phyloP scores from a whole-genome alignment of 23 tunicate species.

The Clavelina lepadiformis region DNA sequence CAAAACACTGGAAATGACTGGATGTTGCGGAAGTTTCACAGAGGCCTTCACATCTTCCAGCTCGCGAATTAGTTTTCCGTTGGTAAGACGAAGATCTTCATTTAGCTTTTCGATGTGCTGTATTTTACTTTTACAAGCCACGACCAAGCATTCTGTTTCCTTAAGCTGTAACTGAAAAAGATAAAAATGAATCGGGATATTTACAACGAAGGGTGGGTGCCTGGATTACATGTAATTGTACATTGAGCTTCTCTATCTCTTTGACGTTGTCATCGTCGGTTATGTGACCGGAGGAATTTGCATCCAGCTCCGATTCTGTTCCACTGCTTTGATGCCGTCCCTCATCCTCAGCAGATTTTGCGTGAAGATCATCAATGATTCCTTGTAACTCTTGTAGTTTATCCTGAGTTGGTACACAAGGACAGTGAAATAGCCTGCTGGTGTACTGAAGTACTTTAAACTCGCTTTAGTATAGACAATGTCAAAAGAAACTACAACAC shows the following conservation, averaged over 20 bases:
- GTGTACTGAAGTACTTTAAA: too few relatives aligned
- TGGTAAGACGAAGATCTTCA: conserved; percentile 25
- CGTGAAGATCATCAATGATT: conserved; percentile 4
- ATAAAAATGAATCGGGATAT: too few relatives aligned
- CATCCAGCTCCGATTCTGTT: conserved; percentile 58
- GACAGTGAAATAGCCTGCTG: too few relatives aligned
- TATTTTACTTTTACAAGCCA: conserved; percentile 44
- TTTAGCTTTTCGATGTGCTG: conserved; percentile 19
- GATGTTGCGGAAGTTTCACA: conserved; percentile 12
- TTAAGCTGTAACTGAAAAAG: conserved; percentile 13
- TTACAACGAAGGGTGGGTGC: too few relatives aligned
- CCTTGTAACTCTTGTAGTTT: conserved; percentile 10
- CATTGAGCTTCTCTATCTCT: conserved; percentile 27
- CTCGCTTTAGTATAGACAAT: too few relatives aligned
- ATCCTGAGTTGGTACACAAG: too few relatives aligned
- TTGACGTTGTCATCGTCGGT: conserved; percentile 5
- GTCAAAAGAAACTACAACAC: too few relatives aligned
- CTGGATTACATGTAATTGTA: neutral
- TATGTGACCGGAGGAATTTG: conserved; percentile 13
- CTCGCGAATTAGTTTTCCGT: conserved; percentile 15
- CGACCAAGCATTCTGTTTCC: conserved; percentile 41
- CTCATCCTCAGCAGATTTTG: conserved; percentile 22
- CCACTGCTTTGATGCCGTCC: conserved; percentile 19
- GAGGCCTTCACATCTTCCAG: neutral
- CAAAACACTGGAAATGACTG: conserved; percentile 10